These are phyloP conservation scores for Amblyjoppa fuscipennis DNA, from an alignment of 2,888 invertebrate genomes.

Conservation along the genomic window DNA sequence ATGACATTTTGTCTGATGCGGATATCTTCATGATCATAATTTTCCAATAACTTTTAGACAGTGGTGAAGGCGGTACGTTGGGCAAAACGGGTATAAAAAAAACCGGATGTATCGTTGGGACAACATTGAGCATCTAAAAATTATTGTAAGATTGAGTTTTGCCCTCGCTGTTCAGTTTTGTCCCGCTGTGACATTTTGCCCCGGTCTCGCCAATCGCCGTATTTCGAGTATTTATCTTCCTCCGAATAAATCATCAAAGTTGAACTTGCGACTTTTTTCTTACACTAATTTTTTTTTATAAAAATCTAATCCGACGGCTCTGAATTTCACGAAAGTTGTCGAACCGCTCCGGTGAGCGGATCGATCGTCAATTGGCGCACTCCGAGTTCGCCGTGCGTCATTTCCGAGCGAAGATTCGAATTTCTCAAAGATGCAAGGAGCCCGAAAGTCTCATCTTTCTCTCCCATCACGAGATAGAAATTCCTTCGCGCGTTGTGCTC, in stretches of 20 bases:
- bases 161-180: no score
- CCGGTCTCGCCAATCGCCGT: no score
- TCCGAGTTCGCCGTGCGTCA: background rate
- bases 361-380: background rate
- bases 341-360: background rate
- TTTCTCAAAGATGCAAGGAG: background rate
- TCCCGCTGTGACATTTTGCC: no score
- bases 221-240: no score
- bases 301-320: background rate
- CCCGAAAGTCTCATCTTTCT: slow-evolving; percentile 7
- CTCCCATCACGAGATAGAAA: background rate
- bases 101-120: no score
- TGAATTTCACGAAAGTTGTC: background rate
- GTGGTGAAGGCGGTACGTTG: no score
- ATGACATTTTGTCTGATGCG: no score
- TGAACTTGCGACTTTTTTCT: background rate
- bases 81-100: no score
- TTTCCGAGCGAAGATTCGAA: background rate
- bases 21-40: no score
- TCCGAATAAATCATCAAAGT: background rate
- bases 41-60: no score
- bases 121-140: no score
- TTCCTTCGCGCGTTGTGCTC: slow-evolving; percentile 14
- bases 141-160: no score
- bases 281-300: background rate